Evolutionary conservation across 2,888 invertebrate species (phyloP), one percentile per base, ranked within the genome.

Genomic region (Acronicta psi): DNA sequence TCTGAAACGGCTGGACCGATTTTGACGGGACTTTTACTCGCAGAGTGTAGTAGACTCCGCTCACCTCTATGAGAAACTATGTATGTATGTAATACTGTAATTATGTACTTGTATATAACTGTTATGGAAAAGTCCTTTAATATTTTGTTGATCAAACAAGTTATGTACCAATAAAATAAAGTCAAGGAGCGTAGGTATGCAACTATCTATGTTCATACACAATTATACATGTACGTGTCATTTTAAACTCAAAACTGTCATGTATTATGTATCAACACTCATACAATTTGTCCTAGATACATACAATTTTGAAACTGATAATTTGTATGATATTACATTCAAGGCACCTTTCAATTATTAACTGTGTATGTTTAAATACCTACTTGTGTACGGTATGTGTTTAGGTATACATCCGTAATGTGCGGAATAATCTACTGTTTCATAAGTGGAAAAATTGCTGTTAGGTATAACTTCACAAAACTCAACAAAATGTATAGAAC

Each of bases 261-360:
- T 72, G 56, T 71, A 72, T 64, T 51, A 71, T 75, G 75, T 71
- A 72, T 73, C 37, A 23, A 36, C 57, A 59, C 54, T 46, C 51
- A 49, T 64, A 51, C 44, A 57, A 70, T 49, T 53, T 57, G 75
- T 54, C 73, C 73, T 11, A 71, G 57, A 56, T 73, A 58, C 73
- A 73, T 73, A 58, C 42, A 8, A 69, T 57, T 55, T 55, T 41
- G 20, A 25, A 47, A 17, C 44, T 64, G 31, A 41, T 41, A 59
- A 69, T 70, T 58, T 56, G 69, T 56, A 43, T 56, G 56, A 56
- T 56, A 67, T 69, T 57, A 50, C 42, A 43, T 38, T 25, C 63
- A 11, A 44, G 69, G 2, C 43, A 61, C 63, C 69, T 62, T 62
- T 41, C 40, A 69, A 68, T 64, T 47, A 44, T 29, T 31, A 17